These are phyloP conservation scores for Mesitornis unicolor DNA, from an alignment of 2,113 vertebrate genomes.

Conservation along the genomic window DNA sequence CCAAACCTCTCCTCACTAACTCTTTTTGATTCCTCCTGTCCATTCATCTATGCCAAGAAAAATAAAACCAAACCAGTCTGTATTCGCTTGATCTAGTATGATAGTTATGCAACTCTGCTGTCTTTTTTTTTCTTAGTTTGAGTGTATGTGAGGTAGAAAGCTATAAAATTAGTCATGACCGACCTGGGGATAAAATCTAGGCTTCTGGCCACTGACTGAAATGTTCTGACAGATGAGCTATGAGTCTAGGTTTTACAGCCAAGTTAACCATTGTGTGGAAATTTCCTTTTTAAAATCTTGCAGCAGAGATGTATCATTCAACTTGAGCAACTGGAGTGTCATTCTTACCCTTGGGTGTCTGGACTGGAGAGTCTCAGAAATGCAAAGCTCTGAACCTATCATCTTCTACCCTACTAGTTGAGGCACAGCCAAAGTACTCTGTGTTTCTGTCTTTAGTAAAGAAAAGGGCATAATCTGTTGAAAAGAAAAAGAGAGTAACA, in stretches of 20 bases:
- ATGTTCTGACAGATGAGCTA: background rate
- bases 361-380: background rate
- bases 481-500: background rate
- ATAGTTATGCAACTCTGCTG: background rate
- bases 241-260: background rate
- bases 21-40: background rate
- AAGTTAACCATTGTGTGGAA: background rate
- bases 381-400: background rate
- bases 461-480: background rate
- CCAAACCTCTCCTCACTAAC: background rate
- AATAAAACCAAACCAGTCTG: background rate
- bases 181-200: background rate
- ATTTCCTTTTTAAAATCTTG: background rate
- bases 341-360: background rate
- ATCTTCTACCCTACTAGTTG: background rate
- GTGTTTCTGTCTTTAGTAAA: background rate
- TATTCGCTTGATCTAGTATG: background rate
- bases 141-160: background rate
- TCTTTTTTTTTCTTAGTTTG: background rate
- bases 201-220: background rate
- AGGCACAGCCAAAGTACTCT: background rate
- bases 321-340: background rate
- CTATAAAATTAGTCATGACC: background rate
- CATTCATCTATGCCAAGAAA: background rate
- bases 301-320: background rate